Base-by-base conservation (phyloP, 1,140 invertebrate genomes). In the Sinella curviseta region DNA sequence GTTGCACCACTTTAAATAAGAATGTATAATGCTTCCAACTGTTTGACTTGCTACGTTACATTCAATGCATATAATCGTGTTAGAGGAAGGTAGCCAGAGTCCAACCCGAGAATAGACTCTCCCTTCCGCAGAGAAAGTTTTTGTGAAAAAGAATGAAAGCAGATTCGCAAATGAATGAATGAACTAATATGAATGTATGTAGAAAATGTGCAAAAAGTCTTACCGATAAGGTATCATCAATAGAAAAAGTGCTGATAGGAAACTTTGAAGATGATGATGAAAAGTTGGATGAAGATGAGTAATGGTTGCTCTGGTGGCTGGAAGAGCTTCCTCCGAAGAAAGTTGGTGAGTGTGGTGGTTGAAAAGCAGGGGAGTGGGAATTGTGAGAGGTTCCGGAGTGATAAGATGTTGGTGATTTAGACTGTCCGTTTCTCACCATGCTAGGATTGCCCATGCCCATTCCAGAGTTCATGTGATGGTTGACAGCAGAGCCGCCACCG, bases 201-300 rank as follows among this genome's bases (percentile, higher is more conserved):
- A 48, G 39, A 20, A 48, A 48, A 48, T 20, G 20, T 60, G 24
- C 8, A 60, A 4, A 33, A 8, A 24, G 28, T 54, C 79, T 70
- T 33, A 81, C 80, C 78, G 78, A 78, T 20, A 82, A 33, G 73
- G 83, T 84, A 31, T 84, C 83, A 34, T 84, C 83, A 73, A 84
- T 81, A 57, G 77, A 81, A 78, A 84, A 84, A 17, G 83, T 84
- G 14, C 81, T 82, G n/a, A 84, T 84, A 0, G 83, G 83, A 34
- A 84, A 84, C 34, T 81, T 80, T 24, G 26, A 55, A 55, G 74
- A 33, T 20, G 77, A 78, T 17, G 77, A 60, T 24, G 79, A 77
- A 20, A 54, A 75, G 35, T 48, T 75, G 17, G 74, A 39, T 75
- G 57, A 70, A 26, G 77, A 74, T 17, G 74, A 80, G 24, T 78